phyloP scores from a whole-genome alignment of 2,113 vertebrate genomes.

The Burhinus bistriatus region DNA sequence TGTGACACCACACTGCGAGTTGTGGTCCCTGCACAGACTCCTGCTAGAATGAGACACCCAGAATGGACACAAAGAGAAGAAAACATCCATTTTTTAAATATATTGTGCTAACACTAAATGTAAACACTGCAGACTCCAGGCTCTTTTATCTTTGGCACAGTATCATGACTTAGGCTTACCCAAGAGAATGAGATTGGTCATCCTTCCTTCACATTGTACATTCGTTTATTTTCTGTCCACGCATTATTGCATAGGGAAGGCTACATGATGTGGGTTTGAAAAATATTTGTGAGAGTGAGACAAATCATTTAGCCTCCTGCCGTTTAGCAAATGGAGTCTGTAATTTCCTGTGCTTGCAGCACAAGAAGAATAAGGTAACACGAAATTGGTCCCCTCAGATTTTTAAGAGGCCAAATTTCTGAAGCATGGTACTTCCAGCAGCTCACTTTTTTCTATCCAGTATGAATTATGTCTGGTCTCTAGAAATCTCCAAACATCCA shows the following conservation, averaged over 20 bases:
- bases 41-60: not conserved
- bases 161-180: not conserved
- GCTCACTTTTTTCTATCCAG: not conserved
- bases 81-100: not conserved
- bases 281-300: not conserved
- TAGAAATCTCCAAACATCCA: not conserved
- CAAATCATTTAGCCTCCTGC: slow-evolving; percentile 19
- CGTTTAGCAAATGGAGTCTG: slow-evolving; percentile 11
- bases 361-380: slow-evolving; percentile 8
- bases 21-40: not conserved
- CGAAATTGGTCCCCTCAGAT: not conserved
- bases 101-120: not conserved
- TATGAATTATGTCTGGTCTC: not conserved
- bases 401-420: not conserved
- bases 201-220: not conserved
- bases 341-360: slow-evolving; percentile 34
- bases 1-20: not conserved
- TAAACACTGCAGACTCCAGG: not conserved
- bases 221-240: not conserved
- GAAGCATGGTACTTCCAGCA: not conserved
- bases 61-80: not conserved
- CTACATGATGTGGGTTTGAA: not conserved
- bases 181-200: not conserved
- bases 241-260: not conserved
- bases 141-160: not conserved